These are phyloP conservation scores for Muscicapa comitata DNA, from an alignment of 2,797 vertebrate genomes.

Conservation along the genomic window DNA sequence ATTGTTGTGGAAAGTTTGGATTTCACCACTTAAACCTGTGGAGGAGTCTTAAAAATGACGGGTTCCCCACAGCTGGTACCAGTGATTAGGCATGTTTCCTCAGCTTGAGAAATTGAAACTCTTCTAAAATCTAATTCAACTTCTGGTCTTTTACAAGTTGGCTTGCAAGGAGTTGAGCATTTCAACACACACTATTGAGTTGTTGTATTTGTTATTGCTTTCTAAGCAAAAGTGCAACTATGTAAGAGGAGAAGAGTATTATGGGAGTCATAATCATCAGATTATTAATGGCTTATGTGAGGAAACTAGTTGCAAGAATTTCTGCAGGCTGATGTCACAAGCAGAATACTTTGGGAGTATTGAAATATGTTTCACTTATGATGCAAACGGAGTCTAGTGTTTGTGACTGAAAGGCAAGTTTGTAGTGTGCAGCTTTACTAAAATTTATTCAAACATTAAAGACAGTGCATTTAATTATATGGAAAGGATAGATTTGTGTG, in stretches of 20 bases:
- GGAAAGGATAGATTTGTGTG: not conserved
- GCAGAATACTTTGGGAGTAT: not conserved
- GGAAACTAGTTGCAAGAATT: slow-evolving; percentile 1
- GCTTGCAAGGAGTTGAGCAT: not conserved
- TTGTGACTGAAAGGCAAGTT: not conserved
- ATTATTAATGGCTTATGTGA: not conserved
- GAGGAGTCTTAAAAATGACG: not conserved
- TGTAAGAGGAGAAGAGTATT: not conserved
- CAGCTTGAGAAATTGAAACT: not conserved
- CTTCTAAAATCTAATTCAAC: not conserved
- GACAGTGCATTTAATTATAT: not conserved
- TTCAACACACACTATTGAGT: not conserved
- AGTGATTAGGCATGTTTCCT: not conserved
- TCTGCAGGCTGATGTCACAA: not conserved
- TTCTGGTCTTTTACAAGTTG: not conserved
- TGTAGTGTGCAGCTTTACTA: not conserved
- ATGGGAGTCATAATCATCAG: not conserved
- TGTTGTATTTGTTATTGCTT: not conserved
- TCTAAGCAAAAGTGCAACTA: not conserved
- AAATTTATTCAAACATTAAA: not conserved
- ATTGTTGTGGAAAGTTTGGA: not conserved
- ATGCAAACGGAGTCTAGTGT: not conserved
- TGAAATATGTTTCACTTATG: not conserved
- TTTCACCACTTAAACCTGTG: not conserved
- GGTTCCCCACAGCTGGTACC: not conserved